These are phyloP conservation scores for Setophaga kirtlandii DNA, from an alignment of 2,113 vertebrate genomes.

Conservation along the genomic window DNA sequence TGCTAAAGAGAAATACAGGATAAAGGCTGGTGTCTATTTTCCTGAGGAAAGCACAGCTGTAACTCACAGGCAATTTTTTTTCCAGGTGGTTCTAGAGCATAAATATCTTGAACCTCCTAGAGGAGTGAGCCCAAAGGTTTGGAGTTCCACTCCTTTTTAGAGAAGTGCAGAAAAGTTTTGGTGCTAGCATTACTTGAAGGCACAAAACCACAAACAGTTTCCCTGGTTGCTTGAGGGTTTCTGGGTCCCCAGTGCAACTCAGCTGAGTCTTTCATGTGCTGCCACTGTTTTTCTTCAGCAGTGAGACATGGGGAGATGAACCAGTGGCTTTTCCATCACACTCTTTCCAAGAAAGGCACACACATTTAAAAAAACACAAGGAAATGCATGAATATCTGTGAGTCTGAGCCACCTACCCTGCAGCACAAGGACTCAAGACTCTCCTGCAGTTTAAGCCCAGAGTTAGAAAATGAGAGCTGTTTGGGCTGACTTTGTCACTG, in stretches of 20 bases:
- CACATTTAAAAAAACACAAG: not conserved
- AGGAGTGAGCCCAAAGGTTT: not conserved
- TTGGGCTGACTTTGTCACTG: not conserved
- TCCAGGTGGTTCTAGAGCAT: not conserved
- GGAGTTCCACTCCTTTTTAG: not conserved
- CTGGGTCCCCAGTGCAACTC: not conserved
- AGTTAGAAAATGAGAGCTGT: not conserved
- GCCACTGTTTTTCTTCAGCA: not conserved
- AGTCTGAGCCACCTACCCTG: not conserved
- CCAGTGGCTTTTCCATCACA: not conserved
- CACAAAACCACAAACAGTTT: not conserved
- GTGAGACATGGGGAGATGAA: not conserved
- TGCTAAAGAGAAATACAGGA: constrained; percentile 47
- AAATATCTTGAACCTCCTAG: not conserved
- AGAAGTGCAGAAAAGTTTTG: not conserved
- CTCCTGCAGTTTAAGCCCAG: not conserved
- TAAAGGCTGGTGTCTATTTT: constrained; percentile 1
- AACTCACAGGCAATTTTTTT: not conserved
- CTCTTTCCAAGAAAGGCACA: not conserved
- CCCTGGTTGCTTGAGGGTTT: not conserved
- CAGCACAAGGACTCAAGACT: not conserved
- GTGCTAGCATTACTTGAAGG: not conserved
- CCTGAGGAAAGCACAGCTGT: not conserved
- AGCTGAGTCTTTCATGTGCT: not conserved
- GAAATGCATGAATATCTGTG: not conserved